Evolutionary conservation across 2,888 invertebrate species (phyloP), one percentile per base, ranked within the genome.

Genomic region (Timema cristinae): DNA sequence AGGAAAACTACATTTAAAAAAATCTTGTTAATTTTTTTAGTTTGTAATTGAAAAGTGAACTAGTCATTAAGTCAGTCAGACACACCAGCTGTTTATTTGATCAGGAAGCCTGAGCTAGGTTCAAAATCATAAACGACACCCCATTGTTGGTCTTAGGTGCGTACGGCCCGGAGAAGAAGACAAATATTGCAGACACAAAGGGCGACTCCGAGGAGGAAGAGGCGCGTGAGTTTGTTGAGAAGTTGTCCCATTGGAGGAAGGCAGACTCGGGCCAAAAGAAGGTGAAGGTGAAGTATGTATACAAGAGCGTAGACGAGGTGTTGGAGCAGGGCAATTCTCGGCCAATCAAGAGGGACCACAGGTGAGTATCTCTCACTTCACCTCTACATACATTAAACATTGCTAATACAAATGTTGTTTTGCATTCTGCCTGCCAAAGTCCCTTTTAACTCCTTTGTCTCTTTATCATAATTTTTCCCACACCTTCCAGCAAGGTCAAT

Each of bases 231-330:
- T 72, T 71, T 59, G 72, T 67, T 32, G 74, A 74, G 51, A 89
- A 90, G 80, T 81, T 86, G 0, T 88, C 89, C 76, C 89, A 92
- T 79, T 94, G 94, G 93, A 85, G 87, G 75, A 89, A 89, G 79
- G 84, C 82, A 11, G 86, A 84, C 32, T 79, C 78, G 0, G 78
- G 71, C 51, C 75, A 75, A 8, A 80, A 77, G 59, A 88, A 88
- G 76, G 89, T 88, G 74, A 90, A 89, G 79, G 88, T 91, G 0
- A 88, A 91, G 47, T 95, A 95, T 82, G 89, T 90, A 80, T 95
- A 94, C 82, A 86, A 90, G 76, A 93, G 91, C 75, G 91, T 94
- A 0, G 94, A 94, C 76, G 95, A 96, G 81, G 93, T 96, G 71
- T 89, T 96, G 78, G 94, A 94, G 84, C 92, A 95, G 86, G 92